phyloP scores from a whole-genome alignment of 2,888 invertebrate species.

The Drosophila imparisetae region DNA sequence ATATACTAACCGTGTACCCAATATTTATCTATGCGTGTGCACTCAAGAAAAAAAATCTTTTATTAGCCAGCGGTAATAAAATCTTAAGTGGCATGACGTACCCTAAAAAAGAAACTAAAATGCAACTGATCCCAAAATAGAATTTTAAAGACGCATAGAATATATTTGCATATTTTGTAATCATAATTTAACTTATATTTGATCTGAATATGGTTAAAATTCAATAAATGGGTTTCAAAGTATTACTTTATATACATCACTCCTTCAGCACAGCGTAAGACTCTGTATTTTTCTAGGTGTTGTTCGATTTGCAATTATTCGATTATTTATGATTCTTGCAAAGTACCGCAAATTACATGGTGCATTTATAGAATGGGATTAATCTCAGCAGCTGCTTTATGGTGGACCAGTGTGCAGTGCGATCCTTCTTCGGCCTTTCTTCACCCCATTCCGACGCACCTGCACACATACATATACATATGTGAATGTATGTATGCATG shows the following conservation, averaged over 20 bases:
- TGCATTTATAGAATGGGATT: too few relatives aligned
- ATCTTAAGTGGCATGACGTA: constrained; percentile 8
- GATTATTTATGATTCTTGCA: not conserved
- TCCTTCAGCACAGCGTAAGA: not conserved
- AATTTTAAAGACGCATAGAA: not conserved
- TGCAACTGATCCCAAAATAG: not conserved
- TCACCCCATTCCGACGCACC: constrained; percentile 29
- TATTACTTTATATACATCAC: not conserved
- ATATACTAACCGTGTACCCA: constrained; percentile 6
- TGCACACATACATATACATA: constrained; percentile 11
- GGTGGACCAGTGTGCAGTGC: constrained; percentile 25
- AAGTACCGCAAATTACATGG: constrained; percentile 3
- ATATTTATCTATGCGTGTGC: constrained; percentile 25
- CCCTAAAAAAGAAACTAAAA: not conserved
- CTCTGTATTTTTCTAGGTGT: not conserved
- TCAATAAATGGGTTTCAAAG: not conserved
- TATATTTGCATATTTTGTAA: not conserved
- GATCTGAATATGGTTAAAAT: not conserved
- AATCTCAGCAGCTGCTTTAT: not conserved
- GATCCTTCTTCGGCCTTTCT: constrained; percentile 2
- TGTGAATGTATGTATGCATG: not conserved
- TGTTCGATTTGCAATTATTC: not conserved
- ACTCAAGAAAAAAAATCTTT: constrained; percentile 6
- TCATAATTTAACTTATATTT: not conserved
- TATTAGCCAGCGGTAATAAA: constrained; percentile 18